These are phyloP conservation scores for Helleia helle DNA, from an alignment of 2,888 invertebrate species.

Conservation along the genomic window DNA sequence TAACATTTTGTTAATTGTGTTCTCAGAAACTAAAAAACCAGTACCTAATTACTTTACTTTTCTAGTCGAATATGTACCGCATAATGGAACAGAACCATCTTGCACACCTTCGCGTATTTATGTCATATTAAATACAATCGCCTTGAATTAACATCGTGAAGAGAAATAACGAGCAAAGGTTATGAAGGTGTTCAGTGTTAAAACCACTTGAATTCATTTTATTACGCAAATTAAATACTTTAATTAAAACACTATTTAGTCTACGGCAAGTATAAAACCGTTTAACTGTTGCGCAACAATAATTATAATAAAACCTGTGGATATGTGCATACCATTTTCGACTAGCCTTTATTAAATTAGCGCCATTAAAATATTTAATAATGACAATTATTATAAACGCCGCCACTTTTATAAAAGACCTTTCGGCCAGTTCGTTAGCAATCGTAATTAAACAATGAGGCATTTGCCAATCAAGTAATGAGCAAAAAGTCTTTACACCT, in stretches of 20 bases:
- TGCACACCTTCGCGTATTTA: too few relatives aligned
- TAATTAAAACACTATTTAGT: neutral
- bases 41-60: too few relatives aligned
- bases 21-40: too few relatives aligned
- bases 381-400: neutral
- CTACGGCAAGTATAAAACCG: neutral
- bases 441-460: neutral
- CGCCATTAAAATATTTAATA: neutral
- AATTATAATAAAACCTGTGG: neutral
- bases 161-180: neutral
- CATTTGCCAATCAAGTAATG: neutral
- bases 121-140: too few relatives aligned
- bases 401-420: neutral
- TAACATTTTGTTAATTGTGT: too few relatives aligned
- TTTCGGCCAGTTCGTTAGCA: neutral
- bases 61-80: too few relatives aligned
- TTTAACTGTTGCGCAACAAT: neutral
- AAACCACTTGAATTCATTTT: too few relatives aligned
- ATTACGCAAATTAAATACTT: neutral
- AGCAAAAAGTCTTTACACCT: neutral
- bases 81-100: too few relatives aligned
- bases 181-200: too few relatives aligned
- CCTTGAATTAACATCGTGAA: too few relatives aligned
- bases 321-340: neutral
- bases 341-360: conserved; percentile 2